Conservation (phyloP, 2,113 vertebrate genomes). For the Phrynosoma platyrhinos region DNA sequence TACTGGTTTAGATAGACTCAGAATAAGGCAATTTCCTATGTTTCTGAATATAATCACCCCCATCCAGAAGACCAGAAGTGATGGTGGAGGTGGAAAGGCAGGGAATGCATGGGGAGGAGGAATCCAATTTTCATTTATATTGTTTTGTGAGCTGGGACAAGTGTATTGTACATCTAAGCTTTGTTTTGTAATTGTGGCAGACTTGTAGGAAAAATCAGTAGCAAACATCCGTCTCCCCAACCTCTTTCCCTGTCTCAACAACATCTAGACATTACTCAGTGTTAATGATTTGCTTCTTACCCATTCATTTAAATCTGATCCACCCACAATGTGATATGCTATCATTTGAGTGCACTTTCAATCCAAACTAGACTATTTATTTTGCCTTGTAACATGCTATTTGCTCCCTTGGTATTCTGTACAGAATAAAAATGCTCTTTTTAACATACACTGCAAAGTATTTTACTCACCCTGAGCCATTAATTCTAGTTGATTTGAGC, state of each 20-base stretch:
- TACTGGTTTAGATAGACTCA: too few species aligned
- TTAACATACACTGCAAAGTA: neutral
- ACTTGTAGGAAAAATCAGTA: neutral
- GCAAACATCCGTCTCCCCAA: neutral
- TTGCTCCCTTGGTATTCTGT: neutral
- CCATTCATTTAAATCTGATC: neutral
- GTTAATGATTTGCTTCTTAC: neutral
- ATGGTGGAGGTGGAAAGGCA: too few species aligned
- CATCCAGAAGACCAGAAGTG: neutral
- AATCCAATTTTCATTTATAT: neutral
- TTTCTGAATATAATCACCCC: neutral
- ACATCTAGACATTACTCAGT: neutral
- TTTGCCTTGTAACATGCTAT: slow-evolving; percentile 17
- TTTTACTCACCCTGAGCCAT: neutral
- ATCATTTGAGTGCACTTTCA: slow-evolving; percentile 35
- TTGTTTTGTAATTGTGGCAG: neutral
- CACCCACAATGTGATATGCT: neutral
- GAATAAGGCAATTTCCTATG: too few species aligned
- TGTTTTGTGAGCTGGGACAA: neutral
- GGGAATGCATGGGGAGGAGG: too few species aligned
- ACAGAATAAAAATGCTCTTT: slow-evolving; percentile 48
- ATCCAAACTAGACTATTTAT: slow-evolving; percentile 10
- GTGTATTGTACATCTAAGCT: neutral
- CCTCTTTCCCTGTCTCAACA: neutral
- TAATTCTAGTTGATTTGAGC: neutral